Evolutionary conservation across 2,888 invertebrate species (phyloP).

Genomic region (Meta bourneti): DNA sequence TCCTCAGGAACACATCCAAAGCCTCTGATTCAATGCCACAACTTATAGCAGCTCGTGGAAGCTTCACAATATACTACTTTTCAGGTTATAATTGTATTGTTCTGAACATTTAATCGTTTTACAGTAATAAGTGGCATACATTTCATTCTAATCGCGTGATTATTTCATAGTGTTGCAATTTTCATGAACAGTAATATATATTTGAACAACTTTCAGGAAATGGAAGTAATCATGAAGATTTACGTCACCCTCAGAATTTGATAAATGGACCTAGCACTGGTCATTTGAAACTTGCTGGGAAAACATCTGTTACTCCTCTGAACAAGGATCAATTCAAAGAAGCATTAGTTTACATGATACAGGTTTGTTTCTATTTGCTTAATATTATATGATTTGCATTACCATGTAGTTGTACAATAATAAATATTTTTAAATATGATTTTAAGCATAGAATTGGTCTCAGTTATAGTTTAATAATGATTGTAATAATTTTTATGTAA

Average conservation of each 20-base stretch:
- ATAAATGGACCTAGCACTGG: constrained; percentile 53
- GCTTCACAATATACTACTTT: background rate
- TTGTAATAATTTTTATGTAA: too few species aligned
- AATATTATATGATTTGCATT: background rate
- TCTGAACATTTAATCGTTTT: background rate
- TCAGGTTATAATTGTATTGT: too few species aligned
- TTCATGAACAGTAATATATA: background rate
- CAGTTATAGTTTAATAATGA: too few species aligned
- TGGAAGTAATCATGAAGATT: constrained; percentile 65
- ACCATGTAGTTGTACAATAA: background rate
- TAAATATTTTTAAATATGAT: too few species aligned
- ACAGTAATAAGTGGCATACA: background rate
- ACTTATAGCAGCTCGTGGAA: too few species aligned
- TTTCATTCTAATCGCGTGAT: background rate
- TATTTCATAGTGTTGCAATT: background rate
- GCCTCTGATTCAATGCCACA: too few species aligned
- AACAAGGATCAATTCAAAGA: constrained; percentile 93
- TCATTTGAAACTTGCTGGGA: constrained; percentile 23
- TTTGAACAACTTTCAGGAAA: constrained; percentile 23
- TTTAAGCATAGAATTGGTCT: too few species aligned
- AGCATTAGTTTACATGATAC: constrained; percentile 91
- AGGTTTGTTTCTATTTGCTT: constrained; percentile 80
- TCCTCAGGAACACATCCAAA: too few species aligned
- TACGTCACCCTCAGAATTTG: constrained; percentile 59
- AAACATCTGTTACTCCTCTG: constrained; percentile 85